Base-by-base conservation (phyloP, 1,140 invertebrate genomes). In the Tribolium madens region DNA sequence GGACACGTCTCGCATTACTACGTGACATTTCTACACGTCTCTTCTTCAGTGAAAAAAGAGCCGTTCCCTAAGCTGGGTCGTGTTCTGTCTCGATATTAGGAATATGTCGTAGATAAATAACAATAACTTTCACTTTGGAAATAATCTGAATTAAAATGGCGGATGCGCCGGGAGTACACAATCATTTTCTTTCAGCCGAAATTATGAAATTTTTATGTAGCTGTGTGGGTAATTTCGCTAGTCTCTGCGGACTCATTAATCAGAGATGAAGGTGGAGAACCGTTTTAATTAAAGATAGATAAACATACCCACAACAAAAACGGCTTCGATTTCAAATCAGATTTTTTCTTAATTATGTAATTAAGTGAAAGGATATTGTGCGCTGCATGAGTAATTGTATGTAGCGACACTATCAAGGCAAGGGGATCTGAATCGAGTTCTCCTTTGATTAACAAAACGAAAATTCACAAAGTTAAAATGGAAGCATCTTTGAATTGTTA, bases 401-500 rank as follows among this genome's bases (percentile, higher is more conserved):
- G 57, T 64, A 64, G 26, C 26, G 57, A 64, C 57, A 64, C 57
- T 64, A 64, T 64, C 57, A 14, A 14, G 2, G 10, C 21, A 5
- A 64, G 57, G 57, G 57, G 57, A 64, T 64, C 57, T 64, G 57
- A 18, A 64, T 10, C 31, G 57, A 15, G 21, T 64, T 64, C 10
- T 64, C 31, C 57, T n/a, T 64, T 64, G 57, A 64, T 64, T 64
- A 33, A 10, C 26, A 6, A 33, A 64, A 64, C 21, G 26, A 64
- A 50, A 50, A 33, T 64, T 64, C 21, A 18, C 21, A 33, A 64
- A 64, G 57, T 64, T 31, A 13, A 36, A 64, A 64, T 14, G 21
- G 26, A 33, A 64, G 68, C 18, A 47, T 71, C 68, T 71, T 71
- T 12, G 36, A 69, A 33, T 74, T 75, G 74, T 75, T 75, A 68